phyloP scores from a whole-genome alignment of 2,888 invertebrate genomes.

The Campopleginae sp. region DNA sequence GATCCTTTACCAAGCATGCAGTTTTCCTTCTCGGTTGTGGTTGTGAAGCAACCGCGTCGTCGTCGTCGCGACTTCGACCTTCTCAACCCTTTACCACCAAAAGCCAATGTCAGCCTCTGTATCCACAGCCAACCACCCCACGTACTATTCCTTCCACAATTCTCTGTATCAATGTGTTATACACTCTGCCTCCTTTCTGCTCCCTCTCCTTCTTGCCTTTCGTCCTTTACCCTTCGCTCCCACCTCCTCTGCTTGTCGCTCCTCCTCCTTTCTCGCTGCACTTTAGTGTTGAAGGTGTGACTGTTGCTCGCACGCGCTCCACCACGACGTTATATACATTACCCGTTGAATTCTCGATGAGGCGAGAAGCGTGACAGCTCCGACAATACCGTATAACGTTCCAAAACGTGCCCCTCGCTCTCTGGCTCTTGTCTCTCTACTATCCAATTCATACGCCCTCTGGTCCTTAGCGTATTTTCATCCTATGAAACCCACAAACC shows the following conservation, averaged over 20 bases:
- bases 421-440: not conserved
- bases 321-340: conserved; percentile 67
- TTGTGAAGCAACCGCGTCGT: conserved; percentile 46
- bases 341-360: conserved; percentile 74
- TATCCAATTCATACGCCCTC: not conserved
- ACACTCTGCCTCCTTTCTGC: conserved; percentile 47
- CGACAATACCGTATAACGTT: conserved; percentile 68
- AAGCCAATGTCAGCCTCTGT: conserved; percentile 55
- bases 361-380: conserved; percentile 58
- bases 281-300: conserved; percentile 54
- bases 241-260: not conserved
- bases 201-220: conserved; percentile 28
- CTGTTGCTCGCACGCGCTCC: conserved; percentile 47
- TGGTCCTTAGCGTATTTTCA: not conserved
- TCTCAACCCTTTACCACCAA: conserved; percentile 53
- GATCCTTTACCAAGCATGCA: conserved; percentile 43
- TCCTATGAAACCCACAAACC: not conserved
- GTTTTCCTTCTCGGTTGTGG: conserved; percentile 43
- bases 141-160: conserved; percentile 34
- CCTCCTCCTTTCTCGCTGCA: conserved; percentile 23
- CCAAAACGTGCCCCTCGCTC: conserved; percentile 42
- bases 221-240: conserved; percentile 22
- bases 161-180: conserved; percentile 28
- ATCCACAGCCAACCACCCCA: conserved; percentile 44
- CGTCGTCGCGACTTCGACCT: conserved; percentile 69